Conservation (phyloP, 2,797 vertebrate species). For the Capromys pilorides region DNA sequence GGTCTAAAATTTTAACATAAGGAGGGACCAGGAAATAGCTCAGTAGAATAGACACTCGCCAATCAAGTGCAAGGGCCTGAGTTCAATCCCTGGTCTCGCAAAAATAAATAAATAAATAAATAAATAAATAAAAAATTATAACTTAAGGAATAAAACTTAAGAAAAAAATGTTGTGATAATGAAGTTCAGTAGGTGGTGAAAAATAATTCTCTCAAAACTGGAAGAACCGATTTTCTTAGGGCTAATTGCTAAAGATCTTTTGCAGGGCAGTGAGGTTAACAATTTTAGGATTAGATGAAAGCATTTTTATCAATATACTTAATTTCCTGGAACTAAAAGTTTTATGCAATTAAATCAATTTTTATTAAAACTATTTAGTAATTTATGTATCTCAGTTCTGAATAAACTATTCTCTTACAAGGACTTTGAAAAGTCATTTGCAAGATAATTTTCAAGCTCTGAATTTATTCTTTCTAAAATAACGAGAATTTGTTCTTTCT, state of each 20-base stretch:
- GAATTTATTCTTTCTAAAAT: conserved; percentile 60
- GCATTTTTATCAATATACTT: conserved; percentile 36
- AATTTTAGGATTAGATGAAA: conserved; percentile 38
- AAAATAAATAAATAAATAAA: too few species aligned
- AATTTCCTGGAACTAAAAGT: conserved; percentile 44
- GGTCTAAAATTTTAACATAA: neutral
- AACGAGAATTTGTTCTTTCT: conserved; percentile 50
- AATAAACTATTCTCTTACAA: neutral
- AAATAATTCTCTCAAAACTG: conserved; percentile 22
- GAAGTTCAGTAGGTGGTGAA: conserved; percentile 9
- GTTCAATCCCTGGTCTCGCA: too few species aligned
- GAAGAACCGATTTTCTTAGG: conserved; percentile 31
- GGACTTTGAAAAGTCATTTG: conserved; percentile 51
- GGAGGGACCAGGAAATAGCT: too few species aligned
- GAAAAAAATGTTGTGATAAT: conserved; percentile 8
- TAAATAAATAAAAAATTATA: neutral
- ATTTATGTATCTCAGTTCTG: conserved; percentile 29
- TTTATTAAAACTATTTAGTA: conserved; percentile 5
- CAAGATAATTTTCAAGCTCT: conserved; percentile 37
- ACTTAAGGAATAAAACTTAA: conserved; percentile 49
- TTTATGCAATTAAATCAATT: conserved; percentile 13
- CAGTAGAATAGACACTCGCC: too few species aligned
- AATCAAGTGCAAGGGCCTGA: too few species aligned
- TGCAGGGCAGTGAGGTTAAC: neutral
- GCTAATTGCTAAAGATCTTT: conserved; percentile 3